These are phyloP conservation scores for Pogonocichla stellata DNA, from an alignment of 2,113 vertebrate species.

Conservation along the genomic window DNA sequence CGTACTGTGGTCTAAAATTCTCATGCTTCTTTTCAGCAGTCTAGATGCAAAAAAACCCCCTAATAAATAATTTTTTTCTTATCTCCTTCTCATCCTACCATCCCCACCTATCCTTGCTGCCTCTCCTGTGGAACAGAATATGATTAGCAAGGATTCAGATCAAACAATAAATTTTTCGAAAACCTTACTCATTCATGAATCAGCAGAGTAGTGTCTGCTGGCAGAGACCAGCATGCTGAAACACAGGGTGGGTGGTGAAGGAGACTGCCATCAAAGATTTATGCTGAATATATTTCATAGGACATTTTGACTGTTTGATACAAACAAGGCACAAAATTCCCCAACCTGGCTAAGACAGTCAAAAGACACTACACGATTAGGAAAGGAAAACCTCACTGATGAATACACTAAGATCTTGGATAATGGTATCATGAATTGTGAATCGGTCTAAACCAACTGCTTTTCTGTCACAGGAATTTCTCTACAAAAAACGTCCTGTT, in stretches of 20 bases:
- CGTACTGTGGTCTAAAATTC: neutral
- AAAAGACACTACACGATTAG: neutral
- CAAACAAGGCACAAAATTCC: neutral
- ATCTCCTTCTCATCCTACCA: neutral
- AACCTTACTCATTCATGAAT: neutral
- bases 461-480: neutral
- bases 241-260: neutral
- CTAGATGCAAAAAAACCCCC: neutral
- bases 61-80: neutral
- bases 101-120: neutral
- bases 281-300: neutral
- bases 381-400: neutral
- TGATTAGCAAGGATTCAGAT: neutral
- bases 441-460: neutral
- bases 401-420: neutral
- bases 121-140: neutral
- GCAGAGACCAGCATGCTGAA: neutral
- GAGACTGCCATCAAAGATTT: neutral
- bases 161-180: neutral
- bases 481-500: neutral
- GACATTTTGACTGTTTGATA: neutral
- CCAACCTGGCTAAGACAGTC: neutral
- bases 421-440: neutral
- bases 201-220: neutral
- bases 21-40: neutral